phyloP scores from a whole-genome alignment of 2,797 vertebrate genomes.

The Chaunax sp. region DNA sequence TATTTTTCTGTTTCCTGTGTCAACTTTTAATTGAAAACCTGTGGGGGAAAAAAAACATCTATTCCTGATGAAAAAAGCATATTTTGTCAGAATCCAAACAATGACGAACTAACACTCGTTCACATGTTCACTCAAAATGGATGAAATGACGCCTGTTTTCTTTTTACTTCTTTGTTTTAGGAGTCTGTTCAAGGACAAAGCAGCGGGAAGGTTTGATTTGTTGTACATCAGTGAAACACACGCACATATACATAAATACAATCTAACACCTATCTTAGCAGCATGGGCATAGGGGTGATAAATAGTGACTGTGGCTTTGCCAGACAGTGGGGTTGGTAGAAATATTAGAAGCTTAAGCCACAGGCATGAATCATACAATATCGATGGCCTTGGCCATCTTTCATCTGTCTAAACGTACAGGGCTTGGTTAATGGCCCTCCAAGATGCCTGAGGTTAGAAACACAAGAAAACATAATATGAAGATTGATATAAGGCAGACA shows the following conservation, averaged over 20 bases:
- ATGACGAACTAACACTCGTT: slow-evolving; percentile 41
- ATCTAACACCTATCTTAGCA: slow-evolving; percentile 45
- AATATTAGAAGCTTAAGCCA: slow-evolving; percentile 73
- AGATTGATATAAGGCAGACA: slow-evolving; percentile 49
- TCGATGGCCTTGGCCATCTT: slow-evolving; percentile 56
- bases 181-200: slow-evolving; percentile 56
- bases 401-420: slow-evolving; percentile 63
- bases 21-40: slow-evolving; percentile 29
- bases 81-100: slow-evolving; percentile 36
- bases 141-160: slow-evolving; percentile 47
- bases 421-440: slow-evolving; percentile 58
- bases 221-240: slow-evolving; percentile 22
- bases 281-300: slow-evolving; percentile 60
- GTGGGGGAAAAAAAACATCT: slow-evolving; percentile 19
- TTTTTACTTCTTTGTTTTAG: slow-evolving; percentile 34
- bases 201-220: slow-evolving; percentile 47
- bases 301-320: slow-evolving; percentile 66
- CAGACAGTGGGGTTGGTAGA: slow-evolving; percentile 62
- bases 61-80: slow-evolving; percentile 12
- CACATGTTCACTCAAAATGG: slow-evolving; percentile 43
- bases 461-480: slow-evolving; percentile 44
- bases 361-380: slow-evolving; percentile 70
- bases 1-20: slow-evolving; percentile 9
- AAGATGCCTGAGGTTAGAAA: slow-evolving; percentile 55
- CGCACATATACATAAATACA: slow-evolving; percentile 8